phyloP scores from a whole-genome alignment of 1,140 invertebrate species.

The Artemia franciscana region DNA sequence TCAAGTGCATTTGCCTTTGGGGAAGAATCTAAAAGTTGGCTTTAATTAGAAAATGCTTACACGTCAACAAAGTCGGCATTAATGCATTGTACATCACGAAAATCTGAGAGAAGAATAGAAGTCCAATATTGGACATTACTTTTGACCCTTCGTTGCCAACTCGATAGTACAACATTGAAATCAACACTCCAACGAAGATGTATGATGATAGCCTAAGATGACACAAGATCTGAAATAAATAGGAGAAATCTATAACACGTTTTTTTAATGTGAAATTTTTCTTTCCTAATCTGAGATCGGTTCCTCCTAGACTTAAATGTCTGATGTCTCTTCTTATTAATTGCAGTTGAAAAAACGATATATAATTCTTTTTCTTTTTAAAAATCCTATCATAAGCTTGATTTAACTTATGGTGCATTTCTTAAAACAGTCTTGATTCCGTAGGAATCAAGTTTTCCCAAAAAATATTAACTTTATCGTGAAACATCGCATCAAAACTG shows the following conservation, averaged over 20 bases:
- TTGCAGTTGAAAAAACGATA: too few species aligned
- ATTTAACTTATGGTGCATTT: too few species aligned
- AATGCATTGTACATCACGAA: slow-evolving; percentile 25
- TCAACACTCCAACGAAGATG: slow-evolving; percentile 50
- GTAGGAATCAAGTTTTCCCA: too few species aligned
- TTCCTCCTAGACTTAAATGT: not conserved
- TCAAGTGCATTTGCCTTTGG: too few species aligned
- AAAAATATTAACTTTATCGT: too few species aligned
- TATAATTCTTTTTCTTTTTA: too few species aligned
- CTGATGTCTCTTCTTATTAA: too few species aligned
- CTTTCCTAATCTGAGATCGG: not conserved
- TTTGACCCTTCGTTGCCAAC: slow-evolving; percentile 31
- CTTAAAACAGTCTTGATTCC: too few species aligned
- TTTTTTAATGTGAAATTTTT: not conserved
- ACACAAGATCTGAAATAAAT: slow-evolving; percentile 31
- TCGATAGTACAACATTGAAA: slow-evolving; percentile 72
- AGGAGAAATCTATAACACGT: slow-evolving; percentile 3
- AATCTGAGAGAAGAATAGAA: slow-evolving; percentile 1
- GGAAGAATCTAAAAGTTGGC: too few species aligned
- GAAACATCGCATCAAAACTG: too few species aligned
- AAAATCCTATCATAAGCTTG: too few species aligned
- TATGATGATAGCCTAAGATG: slow-evolving; percentile 41
- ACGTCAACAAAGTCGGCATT: slow-evolving; percentile 28
- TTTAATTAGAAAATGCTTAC: slow-evolving; percentile 20
- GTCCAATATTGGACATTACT: slow-evolving; percentile 15